These are phyloP conservation scores for Leptobrachium leishanense DNA, from an alignment of 2,113 vertebrate genomes.

Conservation along the genomic window DNA sequence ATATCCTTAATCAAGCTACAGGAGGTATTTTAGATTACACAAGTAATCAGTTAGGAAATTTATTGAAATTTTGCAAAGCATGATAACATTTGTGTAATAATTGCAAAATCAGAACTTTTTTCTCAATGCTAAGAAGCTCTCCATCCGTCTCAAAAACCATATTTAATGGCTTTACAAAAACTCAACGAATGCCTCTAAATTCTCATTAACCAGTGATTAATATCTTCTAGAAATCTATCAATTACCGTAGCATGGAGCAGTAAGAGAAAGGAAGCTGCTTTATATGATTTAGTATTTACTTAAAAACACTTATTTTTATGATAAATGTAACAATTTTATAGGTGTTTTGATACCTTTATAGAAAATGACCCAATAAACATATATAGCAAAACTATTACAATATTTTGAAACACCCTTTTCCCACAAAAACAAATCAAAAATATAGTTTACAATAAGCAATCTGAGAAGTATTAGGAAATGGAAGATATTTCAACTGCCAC, in stretches of 20 bases:
- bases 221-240: conserved; percentile 58
- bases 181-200: conserved; percentile 70
- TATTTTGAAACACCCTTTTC: background rate
- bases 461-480: no score
- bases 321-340: conserved; percentile 36
- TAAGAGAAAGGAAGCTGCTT: conserved; percentile 24
- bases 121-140: conserved; percentile 76
- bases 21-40: conserved; percentile 72
- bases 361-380: background rate
- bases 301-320: background rate
- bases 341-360: background rate
- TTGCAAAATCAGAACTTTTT: conserved; percentile 81
- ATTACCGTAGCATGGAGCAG: conserved; percentile 34
- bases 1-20: conserved; percentile 75
- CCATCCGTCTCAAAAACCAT: conserved; percentile 73
- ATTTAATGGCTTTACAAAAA: conserved; percentile 75
- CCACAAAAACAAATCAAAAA: no score
- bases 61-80: conserved; percentile 73
- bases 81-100: conserved; percentile 76
- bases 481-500: no score
- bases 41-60: conserved; percentile 78
- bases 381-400: background rate
- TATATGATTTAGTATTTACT: conserved; percentile 42
- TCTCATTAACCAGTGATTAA: conserved; percentile 71
- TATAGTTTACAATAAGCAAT: no score